phyloP scores from a whole-genome alignment of 2,888 invertebrate species.

The Parascotia fuliginaria region DNA sequence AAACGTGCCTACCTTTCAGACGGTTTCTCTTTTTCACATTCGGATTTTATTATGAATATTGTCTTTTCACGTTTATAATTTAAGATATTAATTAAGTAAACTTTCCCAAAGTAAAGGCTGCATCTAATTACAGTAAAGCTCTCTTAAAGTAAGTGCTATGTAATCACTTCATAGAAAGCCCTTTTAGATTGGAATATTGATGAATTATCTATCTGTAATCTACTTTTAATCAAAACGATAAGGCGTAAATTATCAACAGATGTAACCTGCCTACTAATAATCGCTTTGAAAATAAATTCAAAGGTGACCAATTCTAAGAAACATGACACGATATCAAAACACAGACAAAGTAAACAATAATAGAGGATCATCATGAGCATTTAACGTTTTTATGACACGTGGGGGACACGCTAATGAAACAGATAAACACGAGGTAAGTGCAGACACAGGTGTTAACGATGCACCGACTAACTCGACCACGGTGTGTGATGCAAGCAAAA shows the following conservation, averaged over 20 bases:
- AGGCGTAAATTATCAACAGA: too few relatives aligned
- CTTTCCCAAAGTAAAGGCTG: background rate
- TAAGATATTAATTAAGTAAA: background rate
- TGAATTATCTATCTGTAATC: too few relatives aligned
- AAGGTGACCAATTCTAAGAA: background rate
- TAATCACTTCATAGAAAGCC: background rate
- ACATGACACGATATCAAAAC: constrained; percentile 21
- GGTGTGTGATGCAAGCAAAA: constrained; percentile 36
- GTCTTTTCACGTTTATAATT: constrained; percentile 1
- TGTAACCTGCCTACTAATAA: too few relatives aligned
- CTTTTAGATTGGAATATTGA: background rate
- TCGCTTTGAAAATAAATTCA: background rate
- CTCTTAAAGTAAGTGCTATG: background rate
- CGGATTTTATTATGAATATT: too few relatives aligned
- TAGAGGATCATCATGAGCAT: constrained; percentile 24
- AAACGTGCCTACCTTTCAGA: constrained; percentile 25
- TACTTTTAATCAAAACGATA: too few relatives aligned
- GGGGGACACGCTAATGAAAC: constrained; percentile 40
- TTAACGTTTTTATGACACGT: constrained; percentile 14
- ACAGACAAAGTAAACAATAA: constrained; percentile 30
- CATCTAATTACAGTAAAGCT: background rate
- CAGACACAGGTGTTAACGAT: constrained; percentile 36
- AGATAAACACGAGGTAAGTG: constrained; percentile 36
- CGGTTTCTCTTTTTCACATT: constrained; percentile 38
- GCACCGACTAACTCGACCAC: constrained; percentile 21